These are phyloP conservation scores for Sturmia bella DNA, from an alignment of 2,888 invertebrate genomes.

Conservation along the genomic window DNA sequence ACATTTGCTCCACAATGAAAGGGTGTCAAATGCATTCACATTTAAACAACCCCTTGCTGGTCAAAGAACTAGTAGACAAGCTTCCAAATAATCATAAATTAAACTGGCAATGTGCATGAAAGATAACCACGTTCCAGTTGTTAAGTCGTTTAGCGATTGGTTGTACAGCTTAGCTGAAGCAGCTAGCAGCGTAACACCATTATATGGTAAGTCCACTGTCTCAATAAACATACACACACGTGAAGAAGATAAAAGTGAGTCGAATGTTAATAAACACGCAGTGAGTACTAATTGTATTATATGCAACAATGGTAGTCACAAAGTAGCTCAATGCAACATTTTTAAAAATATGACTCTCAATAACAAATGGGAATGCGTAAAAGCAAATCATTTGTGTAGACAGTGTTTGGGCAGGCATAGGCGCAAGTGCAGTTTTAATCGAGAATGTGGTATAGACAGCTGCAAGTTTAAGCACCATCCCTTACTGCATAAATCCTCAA, in stretches of 20 bases:
- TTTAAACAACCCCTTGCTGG: conserved; percentile 41
- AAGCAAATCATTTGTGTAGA: conserved; percentile 42
- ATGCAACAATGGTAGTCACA: conserved; percentile 26
- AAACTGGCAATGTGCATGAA: conserved; percentile 45
- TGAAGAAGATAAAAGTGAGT: neutral
- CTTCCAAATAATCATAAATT: conserved; percentile 39
- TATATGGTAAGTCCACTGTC: neutral
- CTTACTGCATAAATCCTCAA: neutral
- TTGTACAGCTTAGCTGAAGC: conserved; percentile 28
- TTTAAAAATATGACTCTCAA: conserved; percentile 42
- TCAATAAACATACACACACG: conserved; percentile 10
- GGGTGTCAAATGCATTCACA: conserved; percentile 43
- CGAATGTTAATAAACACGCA: conserved; percentile 3
- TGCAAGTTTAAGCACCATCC: conserved; percentile 31
- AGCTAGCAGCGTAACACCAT: conserved; percentile 7
- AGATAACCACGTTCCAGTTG: conserved; percentile 23
- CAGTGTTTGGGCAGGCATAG: conserved; percentile 48
- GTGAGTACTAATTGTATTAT: conserved; percentile 21
- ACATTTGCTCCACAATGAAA: conserved; percentile 51
- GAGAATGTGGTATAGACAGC: conserved; percentile 43
- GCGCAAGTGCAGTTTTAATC: conserved; percentile 37
- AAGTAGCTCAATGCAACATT: conserved; percentile 32
- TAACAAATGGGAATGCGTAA: conserved; percentile 39
- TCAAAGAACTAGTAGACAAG: conserved; percentile 50
- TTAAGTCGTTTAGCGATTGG: conserved; percentile 42